A percentile compares a stretch with the other conserved stretches of the same genome.
These are phyloP conservation scores for Papilio polyxenes DNA, from an alignment of 1,140 invertebrate species.

Conservation along the genomic window DNA sequence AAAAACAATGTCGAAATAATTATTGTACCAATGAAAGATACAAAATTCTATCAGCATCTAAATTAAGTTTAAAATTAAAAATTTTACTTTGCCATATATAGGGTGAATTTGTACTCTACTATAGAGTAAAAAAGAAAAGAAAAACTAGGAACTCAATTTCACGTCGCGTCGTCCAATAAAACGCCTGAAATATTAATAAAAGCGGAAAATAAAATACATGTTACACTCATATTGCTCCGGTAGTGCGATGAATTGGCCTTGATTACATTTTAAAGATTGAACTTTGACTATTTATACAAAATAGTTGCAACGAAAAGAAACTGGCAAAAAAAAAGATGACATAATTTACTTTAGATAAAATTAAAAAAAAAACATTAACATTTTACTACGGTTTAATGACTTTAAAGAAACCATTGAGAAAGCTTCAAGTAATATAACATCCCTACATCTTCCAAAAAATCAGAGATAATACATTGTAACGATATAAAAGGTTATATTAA, in stretches of 20 bases:
- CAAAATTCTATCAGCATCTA: no score
- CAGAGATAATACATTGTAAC: not conserved
- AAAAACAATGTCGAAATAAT: no score
- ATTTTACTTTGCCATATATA: not conserved
- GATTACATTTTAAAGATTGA: slow-evolving; percentile 9
- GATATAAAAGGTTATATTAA: not conserved
- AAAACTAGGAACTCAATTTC: slow-evolving; percentile 11
- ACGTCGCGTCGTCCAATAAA: slow-evolving; percentile 3
- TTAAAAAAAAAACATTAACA: no score
- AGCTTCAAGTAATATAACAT: no score
- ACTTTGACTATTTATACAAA: not conserved
- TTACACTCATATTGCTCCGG: not conserved
- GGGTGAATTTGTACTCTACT: not conserved
- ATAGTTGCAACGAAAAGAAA: not conserved
- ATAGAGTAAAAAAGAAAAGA: not conserved
- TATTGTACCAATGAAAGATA: no score
- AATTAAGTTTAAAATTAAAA: not conserved
- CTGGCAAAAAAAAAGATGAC: not conserved
- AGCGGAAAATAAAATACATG: slow-evolving; percentile 12
- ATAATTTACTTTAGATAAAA: no score
- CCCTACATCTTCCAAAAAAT: not conserved
- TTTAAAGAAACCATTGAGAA: no score
- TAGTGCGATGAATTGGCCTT: slow-evolving; percentile 13
- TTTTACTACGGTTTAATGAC: no score
- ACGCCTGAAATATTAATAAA: slow-evolving; percentile 20